These are phyloP conservation scores for Malacoctenus gilli DNA, from an alignment of 2,797 vertebrate genomes.

Conservation along the genomic window DNA sequence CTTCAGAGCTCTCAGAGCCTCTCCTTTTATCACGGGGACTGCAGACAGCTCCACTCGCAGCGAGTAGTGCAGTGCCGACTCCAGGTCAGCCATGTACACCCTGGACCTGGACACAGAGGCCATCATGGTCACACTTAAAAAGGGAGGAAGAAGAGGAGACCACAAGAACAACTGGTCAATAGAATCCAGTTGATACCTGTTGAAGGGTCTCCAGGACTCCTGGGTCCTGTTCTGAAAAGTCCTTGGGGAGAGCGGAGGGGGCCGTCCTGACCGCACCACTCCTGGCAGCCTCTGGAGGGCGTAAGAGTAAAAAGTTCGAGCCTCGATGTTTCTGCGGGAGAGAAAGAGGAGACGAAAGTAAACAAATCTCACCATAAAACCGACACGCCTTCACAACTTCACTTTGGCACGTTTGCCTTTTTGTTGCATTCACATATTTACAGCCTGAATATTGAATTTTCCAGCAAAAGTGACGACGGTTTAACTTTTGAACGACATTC, in stretches of 20 bases:
- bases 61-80: constrained; percentile 89
- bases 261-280: constrained; percentile 76
- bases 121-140: not conserved
- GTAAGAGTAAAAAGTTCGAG: constrained; percentile 84
- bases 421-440: too few species aligned
- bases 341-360: not conserved
- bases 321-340: constrained; percentile 79
- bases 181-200: constrained; percentile 73
- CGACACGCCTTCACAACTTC: too few species aligned
- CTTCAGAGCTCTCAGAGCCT: constrained; percentile 80
- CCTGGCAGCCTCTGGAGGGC: constrained; percentile 85
- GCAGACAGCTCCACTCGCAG: constrained; percentile 86
- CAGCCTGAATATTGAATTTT: too few species aligned
- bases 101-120: constrained; percentile 76
- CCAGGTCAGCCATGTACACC: constrained; percentile 93
- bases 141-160: not conserved
- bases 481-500: too few species aligned
- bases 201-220: constrained; percentile 75
- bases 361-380: not conserved
- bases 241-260: not conserved
- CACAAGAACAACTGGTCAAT: not conserved
- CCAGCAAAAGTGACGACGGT: too few species aligned
- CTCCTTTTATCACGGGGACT: constrained; percentile 73
- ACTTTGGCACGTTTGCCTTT: too few species aligned
- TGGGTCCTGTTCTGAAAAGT: constrained; percentile 11